These are phyloP conservation scores for Elanoides forficatus DNA, from an alignment of 2,113 vertebrate species.

Conservation along the genomic window DNA sequence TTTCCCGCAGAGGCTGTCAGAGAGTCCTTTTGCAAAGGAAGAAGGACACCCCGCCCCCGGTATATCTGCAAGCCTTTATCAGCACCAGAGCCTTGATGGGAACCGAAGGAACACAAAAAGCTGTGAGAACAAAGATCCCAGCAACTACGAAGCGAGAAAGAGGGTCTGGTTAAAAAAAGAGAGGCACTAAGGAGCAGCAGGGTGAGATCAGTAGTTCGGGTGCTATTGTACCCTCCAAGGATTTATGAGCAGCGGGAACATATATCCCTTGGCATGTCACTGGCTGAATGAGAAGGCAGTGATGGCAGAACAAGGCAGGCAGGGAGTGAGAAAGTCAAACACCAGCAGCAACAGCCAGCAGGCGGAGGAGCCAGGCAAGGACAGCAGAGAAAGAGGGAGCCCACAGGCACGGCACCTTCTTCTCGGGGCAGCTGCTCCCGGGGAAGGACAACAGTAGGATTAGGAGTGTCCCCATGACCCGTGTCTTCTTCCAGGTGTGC, in stretches of 20 bases:
- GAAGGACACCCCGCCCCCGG: neutral
- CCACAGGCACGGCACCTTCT: neutral
- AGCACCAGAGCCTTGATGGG: neutral
- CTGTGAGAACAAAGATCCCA: slow-evolving; percentile 8
- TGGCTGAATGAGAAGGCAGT: neutral
- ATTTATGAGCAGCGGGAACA: slow-evolving; percentile 15
- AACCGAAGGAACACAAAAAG: neutral
- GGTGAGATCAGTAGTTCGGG: neutral
- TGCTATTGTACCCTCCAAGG: neutral
- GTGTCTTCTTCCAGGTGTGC: neutral
- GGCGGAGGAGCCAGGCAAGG: neutral
- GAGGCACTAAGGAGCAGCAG: neutral
- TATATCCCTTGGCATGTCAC: neutral
- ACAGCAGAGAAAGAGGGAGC: neutral
- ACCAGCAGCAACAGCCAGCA: neutral
- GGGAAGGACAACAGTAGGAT: accelerated
- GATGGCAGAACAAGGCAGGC: neutral
- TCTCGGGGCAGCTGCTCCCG: neutral
- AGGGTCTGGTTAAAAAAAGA: neutral
- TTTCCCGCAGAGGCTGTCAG: neutral
- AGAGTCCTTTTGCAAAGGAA: neutral
- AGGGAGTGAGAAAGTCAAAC: slow-evolving; percentile 33
- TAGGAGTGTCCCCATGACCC: neutral
- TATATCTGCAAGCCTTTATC: neutral
- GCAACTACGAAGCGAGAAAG: neutral